Evolutionary conservation across 1,140 invertebrate species (phyloP), one percentile per base, ranked within the genome.

Genomic region (Drosophila cardini): DNA sequence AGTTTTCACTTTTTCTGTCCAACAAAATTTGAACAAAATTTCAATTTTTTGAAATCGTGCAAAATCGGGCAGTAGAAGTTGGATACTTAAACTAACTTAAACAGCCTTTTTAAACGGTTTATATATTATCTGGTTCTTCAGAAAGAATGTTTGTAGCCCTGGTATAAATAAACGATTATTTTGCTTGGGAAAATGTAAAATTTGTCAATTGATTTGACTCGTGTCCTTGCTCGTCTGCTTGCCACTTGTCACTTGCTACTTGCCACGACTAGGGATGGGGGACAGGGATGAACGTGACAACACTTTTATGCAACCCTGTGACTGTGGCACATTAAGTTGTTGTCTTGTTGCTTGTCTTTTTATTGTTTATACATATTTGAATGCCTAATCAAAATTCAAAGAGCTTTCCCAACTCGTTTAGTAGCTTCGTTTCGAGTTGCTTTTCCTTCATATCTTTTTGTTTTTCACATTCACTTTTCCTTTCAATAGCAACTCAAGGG

Each of bases 311-410:
- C 42, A 21, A 42, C 10, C 30, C 42, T 60, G 10, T 36, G 18
- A 50, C 21, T 67, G 72, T 57, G 60, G 42, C 57, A 57, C 67
- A 75, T 75, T 71, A 75, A 75, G 52, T 71, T 75, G 72, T 74
- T 74, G 46, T 70, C 72, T 70, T 45, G 40, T 61, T 55, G 13
- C 52, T 55, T 74, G 40, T 42, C 52, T 48, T 65, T 65, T 60
- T 72, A 72, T 72, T 64, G 67, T 64, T 75, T 72, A 68, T 75
- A 64, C 67, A 56, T 52, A 75, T 63, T 75, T 71, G 58, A 71
- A 63, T 75, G 72, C 68, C 72, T 75, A 71, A 71, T 75, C 72
- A 75, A 63, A 63, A 75, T 71, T 62, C 60, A 62, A 68, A 57
- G 58, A 56, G 57, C 21, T 11, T 13, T 18, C 30, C 38, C 50